Conservation (phyloP, 2,888 invertebrate genomes). For the Andrena flavipes region DNA sequence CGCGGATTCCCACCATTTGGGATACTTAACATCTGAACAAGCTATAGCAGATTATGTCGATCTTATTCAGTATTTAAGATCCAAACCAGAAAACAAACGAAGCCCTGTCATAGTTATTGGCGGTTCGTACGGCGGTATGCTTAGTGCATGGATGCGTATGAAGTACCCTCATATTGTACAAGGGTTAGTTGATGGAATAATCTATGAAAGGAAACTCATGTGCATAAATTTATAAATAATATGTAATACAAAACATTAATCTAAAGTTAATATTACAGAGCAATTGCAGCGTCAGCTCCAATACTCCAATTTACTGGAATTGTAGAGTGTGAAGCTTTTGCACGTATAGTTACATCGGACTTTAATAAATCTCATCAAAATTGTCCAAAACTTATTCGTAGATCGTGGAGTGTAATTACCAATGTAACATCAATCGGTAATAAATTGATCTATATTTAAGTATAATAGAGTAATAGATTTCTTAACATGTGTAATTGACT, state of each 20-base stretch:
- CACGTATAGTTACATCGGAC: constrained; percentile 92
- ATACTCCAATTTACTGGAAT: constrained; percentile 94
- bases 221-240: neutral
- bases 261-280: constrained; percentile 85
- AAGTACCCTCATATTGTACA: constrained; percentile 96
- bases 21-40: constrained; percentile 95
- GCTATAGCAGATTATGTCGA: constrained; percentile 97
- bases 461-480: no score
- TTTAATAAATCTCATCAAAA: constrained; percentile 87
- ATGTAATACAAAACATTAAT: neutral
- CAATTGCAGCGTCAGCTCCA: constrained; percentile 97
- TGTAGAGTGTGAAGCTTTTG: constrained; percentile 91
- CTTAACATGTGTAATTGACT: neutral
- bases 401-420: constrained; percentile 91
- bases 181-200: constrained; percentile 86
- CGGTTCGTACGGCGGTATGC: constrained; percentile 99
- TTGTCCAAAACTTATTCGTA: constrained; percentile 90
- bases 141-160: constrained; percentile 97
- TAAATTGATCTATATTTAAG: neutral
- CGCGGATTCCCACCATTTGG: constrained; percentile 88
- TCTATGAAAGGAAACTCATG: neutral
- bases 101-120: constrained; percentile 93
- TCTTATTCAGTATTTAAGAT: constrained; percentile 90
- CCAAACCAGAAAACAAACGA: constrained; percentile 81
- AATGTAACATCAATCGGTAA: constrained; percentile 86